Conservation (phyloP, 2,888 invertebrate species). For the Orchesella flavescens region DNA sequence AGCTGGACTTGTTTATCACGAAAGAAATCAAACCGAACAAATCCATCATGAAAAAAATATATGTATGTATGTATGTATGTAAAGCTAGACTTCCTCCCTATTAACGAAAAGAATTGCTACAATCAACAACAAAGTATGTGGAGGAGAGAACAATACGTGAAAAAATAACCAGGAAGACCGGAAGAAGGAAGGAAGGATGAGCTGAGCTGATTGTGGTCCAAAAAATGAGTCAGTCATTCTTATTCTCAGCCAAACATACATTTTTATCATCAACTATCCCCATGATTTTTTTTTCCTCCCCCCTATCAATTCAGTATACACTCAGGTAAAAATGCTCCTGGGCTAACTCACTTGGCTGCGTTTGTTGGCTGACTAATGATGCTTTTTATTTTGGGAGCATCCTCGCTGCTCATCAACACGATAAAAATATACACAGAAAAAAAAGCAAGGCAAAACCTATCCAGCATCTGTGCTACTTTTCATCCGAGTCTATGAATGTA, state of each 20-base stretch:
- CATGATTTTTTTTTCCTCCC: slow-evolving; percentile 39
- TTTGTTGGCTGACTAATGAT: slow-evolving; percentile 53
- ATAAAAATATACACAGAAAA: not conserved
- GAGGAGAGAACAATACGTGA: slow-evolving; percentile 10
- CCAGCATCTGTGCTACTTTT: slow-evolving; percentile 54
- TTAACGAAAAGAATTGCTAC: not conserved
- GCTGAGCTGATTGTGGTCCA: slow-evolving; percentile 60
- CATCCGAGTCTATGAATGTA: not conserved
- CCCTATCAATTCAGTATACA: not conserved
- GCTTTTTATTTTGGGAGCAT: slow-evolving; percentile 45
- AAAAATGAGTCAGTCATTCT: slow-evolving; percentile 57
- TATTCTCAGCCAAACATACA: slow-evolving; percentile 8
- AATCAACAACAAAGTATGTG: slow-evolving; percentile 3
- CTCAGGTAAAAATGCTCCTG: not conserved
- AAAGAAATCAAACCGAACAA: slow-evolving; percentile 33
- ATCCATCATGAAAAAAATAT: slow-evolving; percentile 1
- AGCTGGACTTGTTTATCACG: slow-evolving; percentile 18
- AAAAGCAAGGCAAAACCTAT: not conserved
- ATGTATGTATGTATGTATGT: too few species aligned
- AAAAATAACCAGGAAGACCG: slow-evolving; percentile 42
- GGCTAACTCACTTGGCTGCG: slow-evolving; percentile 5
- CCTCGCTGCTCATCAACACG: not conserved
- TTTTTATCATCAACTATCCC: slow-evolving; percentile 5
- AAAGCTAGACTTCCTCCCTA: not conserved
- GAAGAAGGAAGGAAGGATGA: slow-evolving; percentile 60